A percentile compares a stretch with the other conserved stretches of the same genome.
Conservation (phyloP, 1,140 invertebrate species). For the Lucilia cuprina region DNA sequence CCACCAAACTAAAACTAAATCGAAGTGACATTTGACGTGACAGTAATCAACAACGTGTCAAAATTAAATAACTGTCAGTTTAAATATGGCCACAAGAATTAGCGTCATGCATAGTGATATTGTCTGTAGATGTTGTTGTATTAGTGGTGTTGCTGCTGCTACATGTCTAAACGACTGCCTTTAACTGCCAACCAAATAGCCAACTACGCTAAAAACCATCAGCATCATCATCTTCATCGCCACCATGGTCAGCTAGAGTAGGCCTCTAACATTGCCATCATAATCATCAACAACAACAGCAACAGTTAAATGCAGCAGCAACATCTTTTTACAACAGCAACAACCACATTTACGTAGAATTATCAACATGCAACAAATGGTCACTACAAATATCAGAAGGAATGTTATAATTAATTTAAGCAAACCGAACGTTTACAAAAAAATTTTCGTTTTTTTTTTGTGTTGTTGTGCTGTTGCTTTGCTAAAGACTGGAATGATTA, state of each 20-base stretch:
- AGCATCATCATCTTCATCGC: background rate
- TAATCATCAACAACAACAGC: background rate
- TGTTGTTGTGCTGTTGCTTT: background rate
- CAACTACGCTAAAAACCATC: background rate
- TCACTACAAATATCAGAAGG: constrained; percentile 13
- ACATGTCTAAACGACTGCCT: background rate
- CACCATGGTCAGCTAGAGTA: background rate
- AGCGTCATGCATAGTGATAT: constrained; percentile 31
- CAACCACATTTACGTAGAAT: background rate
- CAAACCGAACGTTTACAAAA: constrained; percentile 15
- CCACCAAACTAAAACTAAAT: constrained; percentile 26
- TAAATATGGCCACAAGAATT: constrained; percentile 40
- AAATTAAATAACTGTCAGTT: constrained; percentile 44
- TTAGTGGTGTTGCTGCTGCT: background rate
- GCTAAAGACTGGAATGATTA: constrained; percentile 16
- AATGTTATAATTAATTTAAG: constrained; percentile 34
- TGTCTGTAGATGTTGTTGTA: background rate
- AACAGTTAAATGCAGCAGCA: background rate
- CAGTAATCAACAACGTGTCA: constrained; percentile 42
- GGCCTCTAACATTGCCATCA: background rate
- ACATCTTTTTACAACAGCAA: background rate
- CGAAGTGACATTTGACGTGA: constrained; percentile 40
- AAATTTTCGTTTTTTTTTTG: background rate
- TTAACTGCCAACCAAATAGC: background rate
- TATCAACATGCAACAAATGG: background rate